Conservation (phyloP, 1,140 invertebrate genomes). For the Lucilia cuprina region DNA sequence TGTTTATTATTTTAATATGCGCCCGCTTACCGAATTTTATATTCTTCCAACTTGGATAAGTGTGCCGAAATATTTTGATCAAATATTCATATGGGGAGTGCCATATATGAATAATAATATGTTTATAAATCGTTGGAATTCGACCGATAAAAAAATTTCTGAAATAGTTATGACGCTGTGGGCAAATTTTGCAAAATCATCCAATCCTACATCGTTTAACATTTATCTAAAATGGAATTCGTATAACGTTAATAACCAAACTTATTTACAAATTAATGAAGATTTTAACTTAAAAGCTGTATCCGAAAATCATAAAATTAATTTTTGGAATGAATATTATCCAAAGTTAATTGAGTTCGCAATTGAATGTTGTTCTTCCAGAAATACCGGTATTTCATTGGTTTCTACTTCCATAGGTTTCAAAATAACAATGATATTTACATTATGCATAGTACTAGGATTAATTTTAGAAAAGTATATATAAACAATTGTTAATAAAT, state of each 20-base stretch:
- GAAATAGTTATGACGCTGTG: conserved; percentile 80
- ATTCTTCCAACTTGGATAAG: conserved; percentile 76
- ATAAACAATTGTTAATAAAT: neutral
- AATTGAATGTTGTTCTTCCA: conserved; percentile 69
- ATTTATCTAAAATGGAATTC: conserved; percentile 76
- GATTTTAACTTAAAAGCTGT: conserved; percentile 76
- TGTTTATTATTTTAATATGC: conserved; percentile 78
- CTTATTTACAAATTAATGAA: conserved; percentile 74
- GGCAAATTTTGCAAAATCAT: conserved; percentile 75
- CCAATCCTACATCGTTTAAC: conserved; percentile 72
- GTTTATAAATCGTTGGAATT: conserved; percentile 72
- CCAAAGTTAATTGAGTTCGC: conserved; percentile 74
- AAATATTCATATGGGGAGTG: conserved; percentile 80
- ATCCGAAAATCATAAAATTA: conserved; percentile 76
- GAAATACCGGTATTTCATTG: neutral
- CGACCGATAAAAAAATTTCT: conserved; percentile 75
- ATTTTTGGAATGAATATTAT: conserved; percentile 84
- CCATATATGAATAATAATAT: conserved; percentile 69
- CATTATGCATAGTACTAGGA: neutral
- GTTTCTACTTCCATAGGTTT: conserved; percentile 6
- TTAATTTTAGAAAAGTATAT: neutral
- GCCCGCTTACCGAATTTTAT: conserved; percentile 70
- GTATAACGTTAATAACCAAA: conserved; percentile 69
- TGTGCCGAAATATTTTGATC: conserved; percentile 80
- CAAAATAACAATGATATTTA: conserved; percentile 20